These are phyloP conservation scores for Ciconia maguari DNA, from an alignment of 2,113 vertebrate genomes.

Conservation along the genomic window DNA sequence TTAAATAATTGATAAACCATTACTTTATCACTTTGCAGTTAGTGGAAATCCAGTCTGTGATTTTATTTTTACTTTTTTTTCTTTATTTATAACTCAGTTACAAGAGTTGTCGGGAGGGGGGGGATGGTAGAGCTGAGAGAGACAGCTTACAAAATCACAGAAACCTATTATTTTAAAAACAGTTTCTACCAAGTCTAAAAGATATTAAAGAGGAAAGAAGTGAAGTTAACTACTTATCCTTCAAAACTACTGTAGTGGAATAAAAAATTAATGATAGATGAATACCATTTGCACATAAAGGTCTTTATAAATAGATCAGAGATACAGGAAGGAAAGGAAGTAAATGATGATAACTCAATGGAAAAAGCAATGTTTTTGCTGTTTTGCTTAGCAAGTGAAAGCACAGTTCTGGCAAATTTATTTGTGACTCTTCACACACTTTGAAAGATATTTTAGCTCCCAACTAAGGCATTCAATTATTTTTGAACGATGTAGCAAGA, in stretches of 20 bases:
- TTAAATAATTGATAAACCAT: neutral
- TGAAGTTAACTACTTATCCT: neutral
- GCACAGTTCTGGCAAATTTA: neutral
- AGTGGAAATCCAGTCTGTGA: neutral
- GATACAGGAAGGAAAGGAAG: neutral
- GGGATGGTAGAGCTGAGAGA: neutral
- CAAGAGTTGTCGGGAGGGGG: neutral
- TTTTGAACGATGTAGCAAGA: neutral
- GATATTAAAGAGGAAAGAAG: neutral
- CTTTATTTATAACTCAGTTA: neutral
- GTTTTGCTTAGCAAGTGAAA: neutral
- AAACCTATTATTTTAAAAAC: neutral
- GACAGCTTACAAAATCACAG: neutral
- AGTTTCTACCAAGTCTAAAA: neutral
- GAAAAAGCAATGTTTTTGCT: neutral
- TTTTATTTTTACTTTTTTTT: neutral
- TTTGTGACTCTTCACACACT: neutral
- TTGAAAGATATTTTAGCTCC: neutral
- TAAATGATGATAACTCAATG: neutral
- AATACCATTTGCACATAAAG: neutral
- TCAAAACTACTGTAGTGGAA: constrained; percentile 18
- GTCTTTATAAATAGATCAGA: constrained; percentile 36
- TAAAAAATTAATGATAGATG: constrained; percentile 23
- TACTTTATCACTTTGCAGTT: neutral
- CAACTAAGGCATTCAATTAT: neutral